Conservation (phyloP, 2,888 invertebrate species). For the Microplitis deprimator region DNA sequence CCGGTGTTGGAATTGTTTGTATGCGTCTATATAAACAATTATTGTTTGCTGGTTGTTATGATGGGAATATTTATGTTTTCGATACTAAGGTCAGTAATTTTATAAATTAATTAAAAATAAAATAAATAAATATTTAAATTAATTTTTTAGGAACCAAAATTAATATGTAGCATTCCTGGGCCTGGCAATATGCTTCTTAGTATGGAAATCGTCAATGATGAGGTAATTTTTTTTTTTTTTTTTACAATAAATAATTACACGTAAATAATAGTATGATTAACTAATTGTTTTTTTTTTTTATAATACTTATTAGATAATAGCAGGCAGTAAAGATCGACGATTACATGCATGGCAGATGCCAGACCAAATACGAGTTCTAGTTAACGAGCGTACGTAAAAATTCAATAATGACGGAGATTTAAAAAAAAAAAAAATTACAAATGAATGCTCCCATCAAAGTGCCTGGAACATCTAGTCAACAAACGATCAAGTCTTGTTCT, state of each 20-base stretch:
- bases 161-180: slow-evolving; percentile 78
- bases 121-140: slow-evolving; percentile 13
- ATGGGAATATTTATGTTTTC: slow-evolving; percentile 84
- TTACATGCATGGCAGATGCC: slow-evolving; percentile 80
- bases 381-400: slow-evolving; percentile 56
- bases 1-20: slow-evolving; percentile 82
- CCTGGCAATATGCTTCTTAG: slow-evolving; percentile 82
- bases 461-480: slow-evolving; percentile 51
- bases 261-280: neutral
- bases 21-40: slow-evolving; percentile 78
- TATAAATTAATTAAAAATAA: neutral
- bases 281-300: slow-evolving; percentile 24
- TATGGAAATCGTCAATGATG: slow-evolving; percentile 78
- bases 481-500: slow-evolving; percentile 31
- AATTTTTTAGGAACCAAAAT: slow-evolving; percentile 64
- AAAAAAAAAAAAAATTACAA: neutral
- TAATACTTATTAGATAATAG: slow-evolving; percentile 74
- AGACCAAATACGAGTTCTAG: slow-evolving; percentile 60
- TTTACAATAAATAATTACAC: neutral
- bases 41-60: slow-evolving; percentile 83
- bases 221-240: slow-evolving; percentile 70
- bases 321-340: slow-evolving; percentile 79
- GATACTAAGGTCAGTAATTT: slow-evolving; percentile 70
- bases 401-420: neutral
- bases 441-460: slow-evolving; percentile 27